Evolutionary conservation across 2,797 vertebrate species (phyloP).

Genomic region (Odontamblyopus rebecca): DNA sequence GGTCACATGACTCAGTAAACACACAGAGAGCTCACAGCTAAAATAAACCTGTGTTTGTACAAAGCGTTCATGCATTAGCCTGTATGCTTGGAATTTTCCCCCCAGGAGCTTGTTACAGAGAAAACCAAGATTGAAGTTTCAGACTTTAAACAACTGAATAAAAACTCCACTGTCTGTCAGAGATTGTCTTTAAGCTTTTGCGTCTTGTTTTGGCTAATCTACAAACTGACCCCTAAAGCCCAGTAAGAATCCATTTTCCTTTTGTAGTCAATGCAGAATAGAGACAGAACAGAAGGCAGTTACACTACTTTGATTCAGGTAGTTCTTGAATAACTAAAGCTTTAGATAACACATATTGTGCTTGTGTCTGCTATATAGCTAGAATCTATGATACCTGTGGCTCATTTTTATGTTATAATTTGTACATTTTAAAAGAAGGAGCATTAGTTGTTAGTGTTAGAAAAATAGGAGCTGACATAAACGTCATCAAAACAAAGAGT

Average conservation of each 20-base stretch:
- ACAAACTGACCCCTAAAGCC: not conserved
- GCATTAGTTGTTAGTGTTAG: too few species aligned
- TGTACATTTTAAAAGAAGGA: too few species aligned
- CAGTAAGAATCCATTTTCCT: not conserved
- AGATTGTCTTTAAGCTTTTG: conserved; percentile 7
- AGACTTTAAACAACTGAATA: not conserved
- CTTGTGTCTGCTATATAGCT: too few species aligned
- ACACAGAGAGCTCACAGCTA: conserved; percentile 8
- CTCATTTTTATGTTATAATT: too few species aligned
- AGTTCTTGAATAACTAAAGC: not conserved
- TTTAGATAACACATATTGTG: not conserved
- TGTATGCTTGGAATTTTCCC: not conserved
- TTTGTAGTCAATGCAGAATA: not conserved
- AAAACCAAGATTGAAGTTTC: not conserved
- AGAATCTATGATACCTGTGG: too few species aligned
- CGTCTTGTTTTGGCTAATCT: not conserved
- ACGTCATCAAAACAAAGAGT: too few species aligned
- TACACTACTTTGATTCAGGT: not conserved
- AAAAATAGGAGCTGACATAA: too few species aligned
- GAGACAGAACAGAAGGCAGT: not conserved
- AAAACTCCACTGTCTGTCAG: not conserved
- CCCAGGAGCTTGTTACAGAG: not conserved
- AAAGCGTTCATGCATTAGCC: conserved; percentile 14
- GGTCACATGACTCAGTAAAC: conserved; percentile 24
- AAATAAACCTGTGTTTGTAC: conserved; percentile 3